phyloP scores from a whole-genome alignment of 2,888 invertebrate genomes.

The Rhingia rostrata region DNA sequence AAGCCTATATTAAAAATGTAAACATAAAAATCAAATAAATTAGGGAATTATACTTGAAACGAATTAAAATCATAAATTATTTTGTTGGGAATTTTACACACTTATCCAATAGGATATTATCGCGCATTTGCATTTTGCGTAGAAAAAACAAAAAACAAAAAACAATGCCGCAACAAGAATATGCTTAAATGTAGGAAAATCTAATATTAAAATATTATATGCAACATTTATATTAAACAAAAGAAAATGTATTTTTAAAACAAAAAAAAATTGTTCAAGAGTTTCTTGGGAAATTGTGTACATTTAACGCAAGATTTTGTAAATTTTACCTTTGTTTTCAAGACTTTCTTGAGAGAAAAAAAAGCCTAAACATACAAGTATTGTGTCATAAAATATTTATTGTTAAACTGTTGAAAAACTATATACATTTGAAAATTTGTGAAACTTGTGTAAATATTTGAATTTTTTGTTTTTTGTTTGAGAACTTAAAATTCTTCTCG shows the following conservation, averaged over 20 bases:
- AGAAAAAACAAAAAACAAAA: constrained; percentile 23
- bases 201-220: constrained; percentile 41
- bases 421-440: constrained; percentile 23
- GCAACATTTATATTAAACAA: constrained; percentile 16
- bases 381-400: constrained; percentile 66
- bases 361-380: constrained; percentile 47
- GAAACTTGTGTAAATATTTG: constrained; percentile 62
- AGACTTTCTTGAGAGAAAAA: constrained; percentile 39
- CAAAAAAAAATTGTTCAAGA: background rate
- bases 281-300: constrained; percentile 7
- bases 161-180: constrained; percentile 47
- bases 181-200: constrained; percentile 63
- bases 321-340: constrained; percentile 14
- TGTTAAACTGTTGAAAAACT: constrained; percentile 2
- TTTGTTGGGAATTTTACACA: constrained; percentile 69
- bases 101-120: constrained; percentile 3
- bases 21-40: constrained; percentile 27
- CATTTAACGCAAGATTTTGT: constrained; percentile 9
- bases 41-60: constrained; percentile 67
- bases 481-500: constrained; percentile 4
- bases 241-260: constrained; percentile 11
- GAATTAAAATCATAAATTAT: constrained; percentile 46
- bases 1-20: constrained; percentile 7
- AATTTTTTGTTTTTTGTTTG: constrained; percentile 13
- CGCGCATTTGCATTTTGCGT: constrained; percentile 42